Conservation (phyloP, 2,888 invertebrate species). For the Serripes groenlandicus region DNA sequence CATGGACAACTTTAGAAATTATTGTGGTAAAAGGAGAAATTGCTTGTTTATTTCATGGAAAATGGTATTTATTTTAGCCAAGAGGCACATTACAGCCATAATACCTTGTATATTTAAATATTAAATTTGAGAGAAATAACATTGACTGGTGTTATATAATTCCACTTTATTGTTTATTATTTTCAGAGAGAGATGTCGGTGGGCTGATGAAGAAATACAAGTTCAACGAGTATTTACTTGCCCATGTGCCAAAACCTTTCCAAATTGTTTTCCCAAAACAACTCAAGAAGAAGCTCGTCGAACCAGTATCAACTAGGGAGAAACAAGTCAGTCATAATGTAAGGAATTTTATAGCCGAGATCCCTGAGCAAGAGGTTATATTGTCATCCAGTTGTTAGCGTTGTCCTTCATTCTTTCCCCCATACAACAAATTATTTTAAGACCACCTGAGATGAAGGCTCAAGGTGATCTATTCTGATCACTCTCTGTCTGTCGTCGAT, state of each 20-base stretch:
- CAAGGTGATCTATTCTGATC: no score
- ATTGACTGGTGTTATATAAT: background rate
- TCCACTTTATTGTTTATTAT: background rate
- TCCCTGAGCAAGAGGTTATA: no score
- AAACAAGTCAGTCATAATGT: conserved; percentile 83
- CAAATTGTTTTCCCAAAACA: conserved; percentile 87
- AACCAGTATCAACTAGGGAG: conserved; percentile 86
- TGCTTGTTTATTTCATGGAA: background rate
- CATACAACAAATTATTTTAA: no score
- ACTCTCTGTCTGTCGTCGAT: no score
- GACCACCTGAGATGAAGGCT: no score
- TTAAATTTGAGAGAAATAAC: background rate
- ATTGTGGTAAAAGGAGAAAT: conserved; percentile 4
- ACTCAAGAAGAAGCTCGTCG: conserved; percentile 84
- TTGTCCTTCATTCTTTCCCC: no score
- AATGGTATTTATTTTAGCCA: background rate
- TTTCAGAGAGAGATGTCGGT: conserved; percentile 55
- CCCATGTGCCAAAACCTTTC: conserved; percentile 84
- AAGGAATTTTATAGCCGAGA: conserved; percentile 68
- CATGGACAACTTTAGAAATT: background rate
- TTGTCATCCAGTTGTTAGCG: no score
- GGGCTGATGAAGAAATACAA: conserved; percentile 49
- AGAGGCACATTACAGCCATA: background rate
- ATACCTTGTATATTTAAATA: background rate
- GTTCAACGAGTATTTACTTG: conserved; percentile 84